Evolutionary conservation across 2,797 vertebrate genomes (phyloP).

Genomic region (Tapirus indicus): DNA sequence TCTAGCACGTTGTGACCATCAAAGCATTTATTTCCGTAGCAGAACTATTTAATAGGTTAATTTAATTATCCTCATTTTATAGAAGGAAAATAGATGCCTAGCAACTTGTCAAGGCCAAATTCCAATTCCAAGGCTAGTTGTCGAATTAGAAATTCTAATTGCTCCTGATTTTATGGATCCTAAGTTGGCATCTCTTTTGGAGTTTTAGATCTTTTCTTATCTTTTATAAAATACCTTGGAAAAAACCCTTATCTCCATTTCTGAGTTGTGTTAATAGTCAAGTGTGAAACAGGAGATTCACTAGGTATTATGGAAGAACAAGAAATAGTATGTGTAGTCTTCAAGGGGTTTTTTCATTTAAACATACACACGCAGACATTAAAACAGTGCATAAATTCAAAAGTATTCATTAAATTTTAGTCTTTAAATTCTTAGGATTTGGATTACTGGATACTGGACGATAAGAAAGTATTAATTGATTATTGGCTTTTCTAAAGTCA

Average conservation of each 20-base stretch:
- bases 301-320: background rate
- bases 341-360: constrained; percentile 18
- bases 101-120: background rate
- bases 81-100: background rate
- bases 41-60: background rate
- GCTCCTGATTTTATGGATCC: background rate
- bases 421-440: constrained; percentile 12
- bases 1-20: background rate
- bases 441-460: background rate
- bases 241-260: background rate
- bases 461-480: background rate
- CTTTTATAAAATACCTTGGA: constrained; percentile 40
- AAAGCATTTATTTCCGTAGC: background rate
- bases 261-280: background rate
- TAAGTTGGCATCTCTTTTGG: background rate
- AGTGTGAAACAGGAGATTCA: background rate
- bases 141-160: background rate
- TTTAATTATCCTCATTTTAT: constrained; percentile 25
- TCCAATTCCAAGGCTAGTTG: background rate
- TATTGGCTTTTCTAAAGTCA: background rate
- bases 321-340: background rate
- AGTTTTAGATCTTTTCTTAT: background rate
- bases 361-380: background rate
- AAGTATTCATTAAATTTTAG: constrained; percentile 22
- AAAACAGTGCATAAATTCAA: background rate